These are phyloP conservation scores for Solen grandis DNA, from an alignment of 1,140 invertebrate species.

Conservation along the genomic window DNA sequence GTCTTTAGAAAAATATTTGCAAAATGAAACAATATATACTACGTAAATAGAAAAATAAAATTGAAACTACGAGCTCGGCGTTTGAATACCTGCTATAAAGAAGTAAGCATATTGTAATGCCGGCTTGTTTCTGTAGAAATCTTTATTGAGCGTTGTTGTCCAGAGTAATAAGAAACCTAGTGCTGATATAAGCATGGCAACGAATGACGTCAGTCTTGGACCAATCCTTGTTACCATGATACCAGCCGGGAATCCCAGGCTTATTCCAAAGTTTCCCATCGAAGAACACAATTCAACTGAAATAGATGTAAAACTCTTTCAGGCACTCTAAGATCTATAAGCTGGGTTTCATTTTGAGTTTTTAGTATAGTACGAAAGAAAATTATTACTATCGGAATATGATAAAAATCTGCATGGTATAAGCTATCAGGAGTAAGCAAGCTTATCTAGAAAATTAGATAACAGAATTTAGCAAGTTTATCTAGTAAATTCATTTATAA, in stretches of 20 bases:
- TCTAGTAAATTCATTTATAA: too few species aligned
- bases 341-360: too few species aligned
- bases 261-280: conserved; percentile 72
- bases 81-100: conserved; percentile 67
- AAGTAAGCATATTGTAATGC: conserved; percentile 70
- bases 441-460: too few species aligned
- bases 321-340: too few species aligned
- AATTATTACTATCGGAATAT: too few species aligned
- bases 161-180: conserved; percentile 63
- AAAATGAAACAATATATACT: too few species aligned
- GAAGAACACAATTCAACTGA: conserved; percentile 71
- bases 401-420: too few species aligned
- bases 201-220: conserved; percentile 63
- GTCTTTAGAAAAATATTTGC: too few species aligned
- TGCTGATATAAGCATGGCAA: conserved; percentile 58
- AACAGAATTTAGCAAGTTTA: too few species aligned
- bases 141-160: conserved; percentile 62
- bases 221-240: conserved; percentile 64
- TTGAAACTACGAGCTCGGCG: too few species aligned
- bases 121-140: conserved; percentile 61
- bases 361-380: too few species aligned
- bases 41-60: neutral
- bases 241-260: conserved; percentile 71
- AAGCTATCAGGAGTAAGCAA: too few species aligned
- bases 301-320: conserved; percentile 26